Evolutionary conservation across 2,113 vertebrate species (phyloP).

Genomic region (Coregonus clupeaformis): DNA sequence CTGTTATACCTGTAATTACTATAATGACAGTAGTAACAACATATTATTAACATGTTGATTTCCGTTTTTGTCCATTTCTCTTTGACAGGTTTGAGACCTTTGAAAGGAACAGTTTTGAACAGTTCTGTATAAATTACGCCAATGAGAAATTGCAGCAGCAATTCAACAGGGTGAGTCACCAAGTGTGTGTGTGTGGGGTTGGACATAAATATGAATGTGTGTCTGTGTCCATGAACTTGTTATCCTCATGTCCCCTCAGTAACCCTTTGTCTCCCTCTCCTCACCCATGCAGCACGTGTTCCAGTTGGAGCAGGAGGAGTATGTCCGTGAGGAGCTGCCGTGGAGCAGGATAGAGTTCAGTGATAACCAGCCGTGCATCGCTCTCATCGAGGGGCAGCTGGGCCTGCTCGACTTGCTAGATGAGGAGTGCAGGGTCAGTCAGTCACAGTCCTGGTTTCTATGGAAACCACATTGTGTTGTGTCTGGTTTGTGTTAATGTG

Average conservation of each 20-base stretch:
- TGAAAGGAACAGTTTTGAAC: conserved; percentile 81
- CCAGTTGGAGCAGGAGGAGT: conserved; percentile 82
- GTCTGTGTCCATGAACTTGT: neutral
- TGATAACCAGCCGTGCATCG: conserved; percentile 78
- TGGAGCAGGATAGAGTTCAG: conserved; percentile 78
- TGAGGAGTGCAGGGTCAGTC: conserved; percentile 76
- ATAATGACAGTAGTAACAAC: neutral
- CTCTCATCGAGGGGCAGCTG: conserved; percentile 72
- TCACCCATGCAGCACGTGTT: conserved; percentile 73
- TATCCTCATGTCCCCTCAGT: neutral
- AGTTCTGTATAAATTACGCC: conserved; percentile 83
- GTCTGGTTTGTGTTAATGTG: neutral
- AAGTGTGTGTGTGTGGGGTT: neutral
- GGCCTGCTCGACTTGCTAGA: conserved; percentile 80
- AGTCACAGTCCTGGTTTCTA: neutral
- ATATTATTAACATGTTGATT: neutral
- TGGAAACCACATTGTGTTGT: neutral
- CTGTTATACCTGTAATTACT: neutral
- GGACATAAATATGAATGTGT: neutral
- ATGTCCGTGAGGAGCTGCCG: conserved; percentile 74
- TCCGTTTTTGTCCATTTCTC: conserved; percentile 17
- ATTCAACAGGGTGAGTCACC: conserved; percentile 74
- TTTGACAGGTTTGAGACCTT: conserved; percentile 78
- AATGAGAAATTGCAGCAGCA: conserved; percentile 83
- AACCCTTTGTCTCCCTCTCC: neutral